Evolutionary conservation across 2,797 vertebrate genomes (phyloP), one percentile per base, ranked within the genome.

Genomic region (Tangara arthus): DNA sequence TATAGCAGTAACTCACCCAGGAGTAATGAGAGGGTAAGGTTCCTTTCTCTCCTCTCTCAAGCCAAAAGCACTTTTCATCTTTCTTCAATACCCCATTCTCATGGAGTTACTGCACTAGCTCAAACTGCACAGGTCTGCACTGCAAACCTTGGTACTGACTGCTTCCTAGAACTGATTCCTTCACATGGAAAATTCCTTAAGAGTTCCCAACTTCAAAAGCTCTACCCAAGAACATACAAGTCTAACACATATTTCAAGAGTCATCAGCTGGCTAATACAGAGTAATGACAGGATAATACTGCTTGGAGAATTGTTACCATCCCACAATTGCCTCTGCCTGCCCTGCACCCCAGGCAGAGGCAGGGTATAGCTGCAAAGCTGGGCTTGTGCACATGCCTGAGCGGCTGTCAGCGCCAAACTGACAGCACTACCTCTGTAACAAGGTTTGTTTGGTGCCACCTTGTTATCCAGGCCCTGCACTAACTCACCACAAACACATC

Each of bases 261-360:
- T 13, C 41, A 82, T 9, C 28, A 85, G 23, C 15, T 13, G 28
- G 22, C 28, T 39, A 28, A 24, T 17, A 24, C 6, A 60, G 55
- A 28, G 26, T 12, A 39, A 46, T 9, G 32, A 24, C 26, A 73
- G 15, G 15, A 8, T 52, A 82, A 55, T 3, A 17, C 8, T 52
- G 12, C 47, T 70, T 24, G 23, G 32, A 20, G 12, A 70, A n/a
- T 4, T 11, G 12, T 32, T 44, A 22, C 24, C 8, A 13, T 13
- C 13, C 37, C 17, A 8, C 1, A 0, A 4, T 1, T 16, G 3
- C n/a, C n/a, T 68, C 53, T 57, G n/a, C 42, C 46, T 23, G 7
- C 37, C 8, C 37, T 37, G 28, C 19, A 7, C 0, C 0, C 3
- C 32, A 14, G 24, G 44, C 52, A 85, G 73, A 49, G 9, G 7